These are phyloP conservation scores for Pitta sordida DNA, from an alignment of 2,113 vertebrate genomes.

Conservation along the genomic window DNA sequence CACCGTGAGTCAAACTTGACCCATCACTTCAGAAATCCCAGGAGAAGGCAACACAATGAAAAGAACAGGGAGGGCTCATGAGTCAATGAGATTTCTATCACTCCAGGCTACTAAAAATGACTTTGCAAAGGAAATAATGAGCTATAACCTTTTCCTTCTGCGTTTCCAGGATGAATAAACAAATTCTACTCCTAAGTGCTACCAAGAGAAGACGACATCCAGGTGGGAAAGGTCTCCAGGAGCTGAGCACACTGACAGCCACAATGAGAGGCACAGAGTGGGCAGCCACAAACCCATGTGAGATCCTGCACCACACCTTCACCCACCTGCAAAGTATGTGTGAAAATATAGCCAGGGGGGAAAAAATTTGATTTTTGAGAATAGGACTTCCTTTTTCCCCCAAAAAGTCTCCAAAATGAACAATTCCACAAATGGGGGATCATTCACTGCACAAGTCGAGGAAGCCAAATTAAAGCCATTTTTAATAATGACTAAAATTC, in stretches of 20 bases:
- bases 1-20: slow-evolving; percentile 17
- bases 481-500: background rate
- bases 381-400: background rate
- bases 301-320: background rate
- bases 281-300: background rate
- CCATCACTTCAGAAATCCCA: background rate
- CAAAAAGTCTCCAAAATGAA: background rate
- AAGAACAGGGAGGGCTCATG: background rate
- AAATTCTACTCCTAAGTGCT: background rate
- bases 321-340: rapidly evolving
- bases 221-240: background rate
- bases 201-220: background rate
- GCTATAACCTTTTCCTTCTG: background rate
- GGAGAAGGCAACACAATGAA: background rate
- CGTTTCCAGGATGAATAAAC: background rate
- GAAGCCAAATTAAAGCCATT: background rate
- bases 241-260: background rate
- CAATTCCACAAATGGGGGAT: background rate
- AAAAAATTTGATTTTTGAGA: background rate
- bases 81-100: background rate
- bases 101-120: background rate
- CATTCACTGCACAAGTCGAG: background rate
- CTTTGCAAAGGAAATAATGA: background rate
- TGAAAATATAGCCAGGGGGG: background rate
- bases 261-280: rapidly evolving